Conservation (phyloP, 2,113 vertebrate species). For the Aphyosemion australe region DNA sequence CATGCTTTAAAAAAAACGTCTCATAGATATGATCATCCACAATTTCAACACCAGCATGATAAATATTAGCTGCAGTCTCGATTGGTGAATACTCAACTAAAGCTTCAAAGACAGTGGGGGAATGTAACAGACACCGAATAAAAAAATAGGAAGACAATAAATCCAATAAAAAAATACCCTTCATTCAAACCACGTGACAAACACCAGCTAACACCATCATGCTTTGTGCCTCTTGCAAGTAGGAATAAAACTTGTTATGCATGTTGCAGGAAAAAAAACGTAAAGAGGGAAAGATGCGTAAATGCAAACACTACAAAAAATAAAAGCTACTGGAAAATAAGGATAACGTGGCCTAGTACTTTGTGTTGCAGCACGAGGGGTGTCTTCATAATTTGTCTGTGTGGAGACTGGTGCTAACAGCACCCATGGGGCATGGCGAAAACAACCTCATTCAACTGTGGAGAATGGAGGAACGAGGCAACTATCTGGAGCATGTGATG, state of each 20-base stretch:
- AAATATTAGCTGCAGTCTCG: constrained; percentile 38
- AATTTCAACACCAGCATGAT: constrained; percentile 76
- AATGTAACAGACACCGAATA: constrained; percentile 74
- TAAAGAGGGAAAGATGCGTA: constrained; percentile 66
- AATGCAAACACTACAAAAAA: constrained; percentile 68
- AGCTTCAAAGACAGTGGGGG: constrained; percentile 75
- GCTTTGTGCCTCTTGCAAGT: constrained; percentile 83
- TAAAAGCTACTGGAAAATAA: constrained; percentile 61
- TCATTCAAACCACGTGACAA: constrained; percentile 78
- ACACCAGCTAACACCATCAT: constrained; percentile 84
- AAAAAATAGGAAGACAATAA: constrained; percentile 73
- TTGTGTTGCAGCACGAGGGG: constrained; percentile 84
- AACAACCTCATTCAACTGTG: constrained; percentile 89
- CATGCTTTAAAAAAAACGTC: constrained; percentile 77
- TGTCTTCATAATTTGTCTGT: constrained; percentile 89
- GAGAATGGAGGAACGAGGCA: constrained; percentile 92
- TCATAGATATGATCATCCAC: constrained; percentile 70
- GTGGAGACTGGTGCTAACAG: constrained; percentile 87
- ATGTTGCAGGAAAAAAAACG: constrained; percentile 63
- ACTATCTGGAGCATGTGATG: constrained; percentile 85
- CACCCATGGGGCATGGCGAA: constrained; percentile 89
- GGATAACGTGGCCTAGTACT: constrained; percentile 85
- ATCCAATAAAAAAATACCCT: constrained; percentile 64
- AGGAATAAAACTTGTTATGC: constrained; percentile 68
- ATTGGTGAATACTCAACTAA: constrained; percentile 44